Base-by-base conservation (phyloP, 2,113 vertebrate species). In the Phocoena sinus region DNA sequence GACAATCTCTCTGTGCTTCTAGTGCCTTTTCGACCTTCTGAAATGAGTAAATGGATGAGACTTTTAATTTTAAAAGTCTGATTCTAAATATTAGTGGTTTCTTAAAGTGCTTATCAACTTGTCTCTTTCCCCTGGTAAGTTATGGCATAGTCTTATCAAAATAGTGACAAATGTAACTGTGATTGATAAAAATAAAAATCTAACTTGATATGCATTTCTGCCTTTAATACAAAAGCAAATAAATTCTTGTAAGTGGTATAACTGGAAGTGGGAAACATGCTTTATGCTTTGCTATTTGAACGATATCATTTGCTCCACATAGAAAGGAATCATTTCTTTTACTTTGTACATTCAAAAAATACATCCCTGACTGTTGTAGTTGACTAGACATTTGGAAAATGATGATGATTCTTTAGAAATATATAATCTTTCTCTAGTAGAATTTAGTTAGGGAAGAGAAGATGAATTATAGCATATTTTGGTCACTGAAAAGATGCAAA, bases 201-300 rank as follows among this genome's bases (percentile, higher is more conserved):
- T 92, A 83, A 84, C 83, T 92, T 95, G 95, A 74, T 95, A 70
- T n/a, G n/a, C 53, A 79, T 97, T 95, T 96, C 73, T 83, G 14
- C 67, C 95, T 92, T 96, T 96, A 97, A 76, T 90, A 85, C 58
- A 94, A 94, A 96, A 96, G 84, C 77, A 94, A 92, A 84, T 91
- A 94, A 95, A 80, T 96, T 95, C 65, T 50, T 90, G 0, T 96
- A 96, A 97, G 56, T 96, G 56, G 58, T 89, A 56, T 90, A 97
- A 91, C 79, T 96, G 88, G 70, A 94, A 82, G 86, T 96, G 62
- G 87, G 89, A 95, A 93, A 80, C 33, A 96, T 77, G 63, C 33
- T 94, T 94, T 94, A 53, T 44, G 33, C 26, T 85, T 20, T 95
- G 38, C 89, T 73, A 0, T 74, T 91, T 93, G 92, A 97, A 96